A percentile compares a stretch with the other conserved stretches of the same genome.
phyloP scores from a whole-genome alignment of 2,113 vertebrate species.

The Apaloderma vittatum region DNA sequence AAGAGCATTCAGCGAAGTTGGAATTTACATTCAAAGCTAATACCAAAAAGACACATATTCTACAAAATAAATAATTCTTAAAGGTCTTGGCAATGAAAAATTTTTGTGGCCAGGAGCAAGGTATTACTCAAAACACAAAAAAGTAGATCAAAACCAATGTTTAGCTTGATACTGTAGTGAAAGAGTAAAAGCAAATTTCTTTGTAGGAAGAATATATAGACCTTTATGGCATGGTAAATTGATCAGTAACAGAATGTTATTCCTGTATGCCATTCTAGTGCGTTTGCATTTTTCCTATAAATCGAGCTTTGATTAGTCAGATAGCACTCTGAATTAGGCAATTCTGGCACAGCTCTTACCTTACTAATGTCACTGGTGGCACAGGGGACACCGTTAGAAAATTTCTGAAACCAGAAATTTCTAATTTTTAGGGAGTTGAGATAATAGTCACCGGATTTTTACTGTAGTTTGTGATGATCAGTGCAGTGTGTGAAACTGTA shows the following conservation, averaged over 20 bases:
- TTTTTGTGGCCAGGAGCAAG: not conserved
- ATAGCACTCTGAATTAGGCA: not conserved
- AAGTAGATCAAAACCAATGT: not conserved
- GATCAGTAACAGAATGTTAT: not conserved
- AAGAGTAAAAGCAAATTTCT: not conserved
- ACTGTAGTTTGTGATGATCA: not conserved
- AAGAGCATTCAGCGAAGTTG: not conserved
- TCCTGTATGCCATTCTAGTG: not conserved
- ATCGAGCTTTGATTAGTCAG: not conserved
- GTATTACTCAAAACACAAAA: not conserved
- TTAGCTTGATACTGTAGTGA: not conserved
- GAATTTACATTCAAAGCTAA: not conserved
- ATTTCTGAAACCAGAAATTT: not conserved
- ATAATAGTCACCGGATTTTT: not conserved
- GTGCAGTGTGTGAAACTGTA: not conserved
- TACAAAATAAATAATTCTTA: not conserved
- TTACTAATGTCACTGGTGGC: not conserved
- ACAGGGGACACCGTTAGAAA: not conserved
- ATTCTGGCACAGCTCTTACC: not conserved
- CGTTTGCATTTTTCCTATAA: not conserved
- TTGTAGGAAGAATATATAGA: not conserved
- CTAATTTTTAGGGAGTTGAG: not conserved
- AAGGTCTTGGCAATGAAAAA: not conserved
- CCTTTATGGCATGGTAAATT: not conserved
- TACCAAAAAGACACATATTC: not conserved